phyloP scores from a whole-genome alignment of 2,797 vertebrate genomes.

The Sphenodon punctatus region DNA sequence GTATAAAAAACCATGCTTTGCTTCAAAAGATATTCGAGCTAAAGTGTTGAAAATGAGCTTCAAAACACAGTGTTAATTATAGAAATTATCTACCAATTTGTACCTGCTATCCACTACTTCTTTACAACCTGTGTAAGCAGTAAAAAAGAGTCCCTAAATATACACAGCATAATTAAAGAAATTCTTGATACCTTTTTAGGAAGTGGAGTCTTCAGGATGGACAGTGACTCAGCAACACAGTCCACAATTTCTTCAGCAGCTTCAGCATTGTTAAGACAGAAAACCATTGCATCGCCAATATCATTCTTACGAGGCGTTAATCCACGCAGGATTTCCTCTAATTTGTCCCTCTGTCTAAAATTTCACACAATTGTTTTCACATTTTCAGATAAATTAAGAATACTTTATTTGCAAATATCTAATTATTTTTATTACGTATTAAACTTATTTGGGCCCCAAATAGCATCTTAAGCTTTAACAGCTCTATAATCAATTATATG shows the following conservation, averaged over 20 bases:
- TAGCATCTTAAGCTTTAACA: background rate
- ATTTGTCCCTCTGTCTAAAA: slow-evolving; percentile 93
- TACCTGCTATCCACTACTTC: background rate
- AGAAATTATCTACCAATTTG: background rate
- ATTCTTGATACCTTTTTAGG: slow-evolving; percentile 89
- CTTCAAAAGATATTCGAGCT: background rate
- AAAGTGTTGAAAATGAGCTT: background rate
- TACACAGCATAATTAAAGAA: background rate
- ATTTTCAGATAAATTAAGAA: slow-evolving; percentile 1
- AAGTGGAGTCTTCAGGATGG: slow-evolving; percentile 96
- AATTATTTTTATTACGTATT: background rate
- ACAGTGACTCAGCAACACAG: slow-evolving; percentile 93
- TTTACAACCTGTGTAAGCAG: fast-evolving
- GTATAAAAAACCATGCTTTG: background rate
- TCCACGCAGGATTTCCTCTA: slow-evolving; percentile 93
- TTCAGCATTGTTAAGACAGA: slow-evolving; percentile 94
- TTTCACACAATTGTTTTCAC: background rate
- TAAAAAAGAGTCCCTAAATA: background rate
- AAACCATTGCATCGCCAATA: slow-evolving; percentile 96
- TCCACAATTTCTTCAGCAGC: slow-evolving; percentile 99
- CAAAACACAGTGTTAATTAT: background rate
- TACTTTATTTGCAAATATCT: background rate
- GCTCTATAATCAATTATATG: background rate
- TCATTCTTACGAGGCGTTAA: slow-evolving; percentile 93
- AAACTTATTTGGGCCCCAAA: background rate